phyloP scores from a whole-genome alignment of 2,888 invertebrate genomes.

The Drosophila gaucha region DNA sequence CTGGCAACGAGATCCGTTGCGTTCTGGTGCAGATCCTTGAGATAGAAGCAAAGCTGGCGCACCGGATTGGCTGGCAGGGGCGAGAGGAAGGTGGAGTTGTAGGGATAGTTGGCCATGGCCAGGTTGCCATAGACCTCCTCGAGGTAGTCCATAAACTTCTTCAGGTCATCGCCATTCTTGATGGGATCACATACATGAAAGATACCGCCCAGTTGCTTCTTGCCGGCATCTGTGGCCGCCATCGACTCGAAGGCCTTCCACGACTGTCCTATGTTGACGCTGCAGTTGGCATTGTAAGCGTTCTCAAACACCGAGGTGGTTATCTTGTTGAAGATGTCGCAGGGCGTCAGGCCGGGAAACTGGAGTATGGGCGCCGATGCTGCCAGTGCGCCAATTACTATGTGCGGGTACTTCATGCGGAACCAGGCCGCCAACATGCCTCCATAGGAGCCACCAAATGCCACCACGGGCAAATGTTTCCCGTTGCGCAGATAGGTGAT shows the following conservation, averaged over 20 bases:
- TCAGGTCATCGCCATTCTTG: slow-evolving; percentile 86
- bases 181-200: slow-evolving; percentile 92
- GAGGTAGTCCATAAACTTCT: slow-evolving; percentile 89
- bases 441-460: slow-evolving; percentile 96
- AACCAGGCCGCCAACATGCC: slow-evolving; percentile 99
- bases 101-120: slow-evolving; percentile 98
- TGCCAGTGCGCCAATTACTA: slow-evolving; percentile 94
- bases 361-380: slow-evolving; percentile 96
- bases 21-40: slow-evolving; percentile 77
- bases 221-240: slow-evolving; percentile 87
- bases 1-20: slow-evolving; percentile 82
- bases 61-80: slow-evolving; percentile 95
- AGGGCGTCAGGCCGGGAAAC: slow-evolving; percentile 92
- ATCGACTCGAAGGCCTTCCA: slow-evolving; percentile 91
- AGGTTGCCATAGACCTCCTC: slow-evolving; percentile 90
- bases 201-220: slow-evolving; percentile 88
- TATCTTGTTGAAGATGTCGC: slow-evolving; percentile 91
- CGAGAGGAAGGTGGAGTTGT: slow-evolving; percentile 92
- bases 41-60: slow-evolving; percentile 86
- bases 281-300: slow-evolving; percentile 86
- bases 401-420: slow-evolving; percentile 96
- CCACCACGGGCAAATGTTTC: slow-evolving; percentile 90
- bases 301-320: slow-evolving; percentile 90
- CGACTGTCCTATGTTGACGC: slow-evolving; percentile 89
- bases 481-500: slow-evolving; percentile 85